Percentiles rank a stretch among this genome's conserved stretches.
Conservation (phyloP, 2,797 vertebrate genomes). For the Pseudotriccus pelzelni region DNA sequence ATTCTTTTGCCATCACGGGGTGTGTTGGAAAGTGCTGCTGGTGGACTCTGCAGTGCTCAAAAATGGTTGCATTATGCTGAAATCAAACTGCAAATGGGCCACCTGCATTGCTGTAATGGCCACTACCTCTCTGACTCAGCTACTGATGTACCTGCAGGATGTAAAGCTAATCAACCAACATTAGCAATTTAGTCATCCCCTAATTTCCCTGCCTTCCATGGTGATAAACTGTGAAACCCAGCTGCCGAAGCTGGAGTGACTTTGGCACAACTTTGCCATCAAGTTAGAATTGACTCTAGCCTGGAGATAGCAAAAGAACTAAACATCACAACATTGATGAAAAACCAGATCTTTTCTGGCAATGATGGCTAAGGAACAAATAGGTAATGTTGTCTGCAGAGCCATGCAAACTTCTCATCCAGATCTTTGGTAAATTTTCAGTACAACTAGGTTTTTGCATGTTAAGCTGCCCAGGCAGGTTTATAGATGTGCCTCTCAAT, state of each 20-base stretch:
- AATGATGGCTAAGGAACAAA: neutral
- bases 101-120: neutral
- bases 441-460: neutral
- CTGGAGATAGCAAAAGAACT: neutral
- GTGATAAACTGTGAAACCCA: neutral
- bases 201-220: neutral
- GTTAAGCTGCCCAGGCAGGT: neutral
- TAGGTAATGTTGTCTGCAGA: neutral
- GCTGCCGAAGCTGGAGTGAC: neutral
- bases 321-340: neutral
- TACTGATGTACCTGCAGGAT: neutral
- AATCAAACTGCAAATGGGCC: neutral
- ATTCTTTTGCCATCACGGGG: fast-evolving
- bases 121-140: neutral
- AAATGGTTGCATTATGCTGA: neutral
- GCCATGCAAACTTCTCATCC: neutral
- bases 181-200: neutral
- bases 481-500: neutral
- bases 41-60: neutral
- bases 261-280: neutral
- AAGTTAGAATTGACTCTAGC: neutral
- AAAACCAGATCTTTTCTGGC: neutral
- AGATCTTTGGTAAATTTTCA: neutral
- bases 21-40: neutral
- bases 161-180: neutral